These are phyloP conservation scores for Thunnus albacares DNA, from an alignment of 2,797 vertebrate species.

Conservation along the genomic window DNA sequence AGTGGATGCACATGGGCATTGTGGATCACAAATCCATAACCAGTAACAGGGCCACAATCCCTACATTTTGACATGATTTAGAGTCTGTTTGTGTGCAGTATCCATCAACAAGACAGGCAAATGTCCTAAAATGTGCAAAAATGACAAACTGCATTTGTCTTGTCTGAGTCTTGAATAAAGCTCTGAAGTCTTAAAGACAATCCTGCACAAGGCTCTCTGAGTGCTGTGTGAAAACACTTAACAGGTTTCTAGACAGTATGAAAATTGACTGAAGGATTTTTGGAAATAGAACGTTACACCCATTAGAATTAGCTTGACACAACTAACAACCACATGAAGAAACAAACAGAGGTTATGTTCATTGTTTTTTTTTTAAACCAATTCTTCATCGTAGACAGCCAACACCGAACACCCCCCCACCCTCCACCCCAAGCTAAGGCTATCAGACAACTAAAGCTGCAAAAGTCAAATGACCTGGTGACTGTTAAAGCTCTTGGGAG, in stretches of 20 bases:
- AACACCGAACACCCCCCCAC: conserved; percentile 49
- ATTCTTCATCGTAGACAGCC: conserved; percentile 51
- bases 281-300: conserved; percentile 25
- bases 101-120: neutral
- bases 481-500: conserved; percentile 77
- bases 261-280: conserved; percentile 45
- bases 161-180: neutral
- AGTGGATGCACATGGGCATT: neutral
- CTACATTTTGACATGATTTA: neutral
- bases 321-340: conserved; percentile 45
- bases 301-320: conserved; percentile 41
- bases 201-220: conserved; percentile 5
- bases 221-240: neutral
- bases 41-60: neutral
- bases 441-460: conserved; percentile 81
- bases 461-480: conserved; percentile 77
- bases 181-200: conserved; percentile 9
- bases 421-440: conserved; percentile 66
- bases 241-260: conserved; percentile 33
- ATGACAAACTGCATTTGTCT: neutral
- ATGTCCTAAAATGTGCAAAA: neutral
- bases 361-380: conserved; percentile 47
- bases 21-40: neutral
- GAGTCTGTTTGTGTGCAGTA: neutral
- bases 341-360: conserved; percentile 64